Evolutionary conservation across 2,888 invertebrate species (phyloP), one percentile per base, ranked within the genome.

Genomic region (Catocala fraxini): DNA sequence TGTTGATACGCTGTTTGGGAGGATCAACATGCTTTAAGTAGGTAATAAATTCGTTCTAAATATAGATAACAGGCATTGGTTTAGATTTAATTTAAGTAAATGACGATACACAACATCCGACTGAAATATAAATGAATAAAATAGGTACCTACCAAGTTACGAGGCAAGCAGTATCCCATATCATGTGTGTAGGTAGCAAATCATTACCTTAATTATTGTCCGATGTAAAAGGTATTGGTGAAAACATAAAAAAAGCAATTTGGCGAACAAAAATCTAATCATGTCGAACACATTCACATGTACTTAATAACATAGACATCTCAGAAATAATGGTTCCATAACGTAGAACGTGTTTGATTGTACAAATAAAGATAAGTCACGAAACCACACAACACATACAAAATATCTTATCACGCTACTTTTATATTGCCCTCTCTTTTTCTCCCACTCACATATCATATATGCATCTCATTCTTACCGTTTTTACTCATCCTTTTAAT

Each of bases 401-500:
- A 63, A 75, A 58, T 63, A 64, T 59, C 67, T 68, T 68, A 76
- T 74, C 67, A 64, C 53, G 56, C 51, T 60, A 57, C 51, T 66
- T 59, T 57, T 57, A 49, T 57, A 57, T 57, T 55, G 5, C 25
- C 33, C 52, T 87, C 86, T 68, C 76, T 75, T 72, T 89, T 76
- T 6, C 47, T 56, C 73, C 9, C 25, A 67, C 6, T 13, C 59
- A 63, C 42, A 58, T 58, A 55, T 58, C 15, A 62, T 68, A 79
- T 72, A 48, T 6, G 15, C 56, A 48, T 85, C 83, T 65, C 68
- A 59, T 64, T 85, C 79, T 12, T 56, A 51, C 74, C 53, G 62
- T 82, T 81, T 81, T 74, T 76, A 82, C 79, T 80, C 75, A 83
- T 79, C 79, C 75, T 78, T 51, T 47, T 81, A 81, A 80, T 75